A percentile compares a stretch with the other conserved stretches of the same genome.
Conservation (phyloP, 2,888 invertebrate genomes). For the Melanostoma mellinum region DNA sequence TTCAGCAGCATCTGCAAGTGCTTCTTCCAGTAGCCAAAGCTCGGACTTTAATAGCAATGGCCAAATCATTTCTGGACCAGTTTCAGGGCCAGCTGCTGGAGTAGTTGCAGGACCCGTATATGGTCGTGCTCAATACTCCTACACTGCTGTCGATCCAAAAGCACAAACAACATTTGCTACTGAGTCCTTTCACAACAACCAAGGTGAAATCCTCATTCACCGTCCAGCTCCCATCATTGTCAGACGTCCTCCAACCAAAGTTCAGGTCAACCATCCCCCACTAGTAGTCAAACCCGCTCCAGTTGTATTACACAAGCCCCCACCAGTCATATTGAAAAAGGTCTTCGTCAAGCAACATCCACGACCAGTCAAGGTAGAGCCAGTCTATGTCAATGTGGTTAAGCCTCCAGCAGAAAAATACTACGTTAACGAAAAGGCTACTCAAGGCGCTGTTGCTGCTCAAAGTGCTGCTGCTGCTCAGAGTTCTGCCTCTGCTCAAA, state of each 20-base stretch:
- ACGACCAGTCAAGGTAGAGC: constrained; percentile 80
- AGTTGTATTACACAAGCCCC: constrained; percentile 81
- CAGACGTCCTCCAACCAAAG: constrained; percentile 80
- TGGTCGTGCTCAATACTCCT: background rate
- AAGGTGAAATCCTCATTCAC: constrained; percentile 81
- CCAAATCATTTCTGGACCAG: constrained; percentile 25
- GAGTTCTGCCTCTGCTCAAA: constrained; percentile 18
- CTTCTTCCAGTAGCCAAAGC: constrained; percentile 43
- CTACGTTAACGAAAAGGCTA: constrained; percentile 79
- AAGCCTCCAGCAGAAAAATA: constrained; percentile 81
- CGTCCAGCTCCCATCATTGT: constrained; percentile 81
- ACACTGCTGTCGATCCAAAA: constrained; percentile 27
- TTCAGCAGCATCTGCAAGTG: constrained; percentile 37
- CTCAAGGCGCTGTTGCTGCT: background rate
- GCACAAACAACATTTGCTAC: constrained; percentile 38
- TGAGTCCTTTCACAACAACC: constrained; percentile 74
- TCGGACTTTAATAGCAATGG: constrained; percentile 28
- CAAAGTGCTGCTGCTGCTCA: constrained; percentile 29
- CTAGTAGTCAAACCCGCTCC: constrained; percentile 81
- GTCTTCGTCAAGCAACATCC: constrained; percentile 80
- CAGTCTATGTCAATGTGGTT: constrained; percentile 80
- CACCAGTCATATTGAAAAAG: constrained; percentile 80
- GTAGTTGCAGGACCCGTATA: constrained; percentile 1
- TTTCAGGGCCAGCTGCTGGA: constrained; percentile 9
- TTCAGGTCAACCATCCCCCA: constrained; percentile 81